Evolutionary conservation across 2,797 vertebrate species (phyloP), one percentile per base, ranked within the genome.

Genomic region (Gymnoscopelus braueri): DNA sequence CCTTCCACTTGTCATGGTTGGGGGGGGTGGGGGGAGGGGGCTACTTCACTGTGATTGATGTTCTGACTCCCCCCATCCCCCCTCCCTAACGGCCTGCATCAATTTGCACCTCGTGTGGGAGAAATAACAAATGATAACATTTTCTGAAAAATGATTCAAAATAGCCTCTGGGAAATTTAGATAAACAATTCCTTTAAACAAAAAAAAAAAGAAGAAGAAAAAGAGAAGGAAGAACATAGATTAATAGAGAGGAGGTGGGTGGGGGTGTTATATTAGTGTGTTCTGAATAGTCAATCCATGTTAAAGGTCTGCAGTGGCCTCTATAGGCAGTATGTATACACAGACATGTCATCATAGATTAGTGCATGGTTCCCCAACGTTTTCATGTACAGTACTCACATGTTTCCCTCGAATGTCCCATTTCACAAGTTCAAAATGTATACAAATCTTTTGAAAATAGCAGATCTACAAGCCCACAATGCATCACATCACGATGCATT

Each of bases 1-100:
- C 86, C 87, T 91, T 91, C 88, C 73, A 73, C 85, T 86, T 91
- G 88, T 92, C 90, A 92, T 78, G 19, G 19, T 1, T 19, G 19
- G 19, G 19, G 19, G 19, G 19, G 19, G 1, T 1, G 19, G 35
- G 7, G 35, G 35, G 1, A 74, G 82, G 58, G 49, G 72, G 82
- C 85, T 87, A 84, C 88, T 91, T 88, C 83, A 68, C 51, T 3
- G 79, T 91, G 91, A 94, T 91, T 90, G 89, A 93, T 92, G 70
- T 81, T 63, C 65, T 68, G 74, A 74, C 76, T 55, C 77, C 81
- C 76, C 65, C 78, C 52, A 47, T 6, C 24, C 47, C 60, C 77
- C 67, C 65, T 60, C 50, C 73, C 63, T 47, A 61, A 60, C 66
- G 24, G 47, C 66, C 47, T 52, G 77, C 81, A 75, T 88, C 81